Evolutionary conservation across 2,888 invertebrate genomes (phyloP).

Genomic region (Eupithecia subfuscata): DNA sequence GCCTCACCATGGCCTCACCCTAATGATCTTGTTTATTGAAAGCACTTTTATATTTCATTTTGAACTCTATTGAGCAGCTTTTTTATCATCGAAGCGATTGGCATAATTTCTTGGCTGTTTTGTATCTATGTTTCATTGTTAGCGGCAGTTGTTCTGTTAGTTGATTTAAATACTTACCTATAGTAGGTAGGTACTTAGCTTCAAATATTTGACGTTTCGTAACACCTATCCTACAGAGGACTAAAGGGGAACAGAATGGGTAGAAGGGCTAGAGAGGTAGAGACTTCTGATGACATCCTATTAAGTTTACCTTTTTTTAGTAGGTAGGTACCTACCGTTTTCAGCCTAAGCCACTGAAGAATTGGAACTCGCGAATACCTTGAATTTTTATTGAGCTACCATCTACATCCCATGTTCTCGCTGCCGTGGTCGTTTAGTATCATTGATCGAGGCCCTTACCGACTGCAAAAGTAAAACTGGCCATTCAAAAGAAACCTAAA

Average conservation of each 20-base stretch:
- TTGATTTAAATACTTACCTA: background rate
- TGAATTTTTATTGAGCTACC: background rate
- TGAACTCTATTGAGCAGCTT: constrained; percentile 63
- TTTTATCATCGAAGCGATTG: constrained; percentile 54
- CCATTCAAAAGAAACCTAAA: constrained; percentile 6
- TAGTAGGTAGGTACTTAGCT: background rate
- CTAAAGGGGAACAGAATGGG: background rate
- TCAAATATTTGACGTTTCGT: background rate
- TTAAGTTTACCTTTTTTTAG: too few relatives aligned
- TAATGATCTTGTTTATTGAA: constrained; percentile 81
- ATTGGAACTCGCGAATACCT: too few relatives aligned
- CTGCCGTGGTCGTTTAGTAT: background rate
- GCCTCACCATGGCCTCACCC: constrained; percentile 61
- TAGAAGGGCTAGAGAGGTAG: background rate
- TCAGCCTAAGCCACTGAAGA: too few relatives aligned
- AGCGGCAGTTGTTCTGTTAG: background rate
- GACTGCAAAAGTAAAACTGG: background rate
- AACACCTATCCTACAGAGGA: background rate
- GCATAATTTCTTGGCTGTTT: constrained; percentile 24
- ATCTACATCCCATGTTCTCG: background rate
- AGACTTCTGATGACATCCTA: background rate
- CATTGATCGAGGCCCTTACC: background rate
- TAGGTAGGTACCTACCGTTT: too few relatives aligned
- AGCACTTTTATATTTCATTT: constrained; percentile 78
- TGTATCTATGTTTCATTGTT: background rate